These are phyloP conservation scores for Dasypogon diadema DNA, from an alignment of 2,888 invertebrate species.

Conservation along the genomic window DNA sequence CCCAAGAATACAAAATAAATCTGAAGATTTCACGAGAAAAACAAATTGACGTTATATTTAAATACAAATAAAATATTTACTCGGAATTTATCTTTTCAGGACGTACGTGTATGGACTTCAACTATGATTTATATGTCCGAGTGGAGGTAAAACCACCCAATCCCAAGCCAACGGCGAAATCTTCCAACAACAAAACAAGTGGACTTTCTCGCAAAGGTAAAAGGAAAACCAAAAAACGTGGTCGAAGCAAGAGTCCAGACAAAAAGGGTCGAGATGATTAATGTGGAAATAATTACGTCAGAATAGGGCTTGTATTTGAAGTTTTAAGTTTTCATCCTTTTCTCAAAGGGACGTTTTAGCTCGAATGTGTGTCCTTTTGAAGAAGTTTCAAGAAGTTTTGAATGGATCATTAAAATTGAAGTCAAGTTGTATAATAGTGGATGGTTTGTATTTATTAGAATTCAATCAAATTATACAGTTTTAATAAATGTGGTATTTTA, in stretches of 20 bases:
- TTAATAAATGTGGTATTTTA: too few relatives aligned
- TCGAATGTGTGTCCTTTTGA: too few relatives aligned
- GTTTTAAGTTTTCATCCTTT: too few relatives aligned
- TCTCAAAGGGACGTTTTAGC: too few relatives aligned
- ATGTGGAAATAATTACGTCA: too few relatives aligned
- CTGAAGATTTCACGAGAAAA: background rate
- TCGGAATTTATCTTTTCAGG: conserved; percentile 58
- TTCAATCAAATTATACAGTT: too few relatives aligned
- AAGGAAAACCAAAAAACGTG: background rate
- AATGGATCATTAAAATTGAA: too few relatives aligned
- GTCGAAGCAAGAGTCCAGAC: conserved; percentile 26
- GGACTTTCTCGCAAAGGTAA: conserved; percentile 22
- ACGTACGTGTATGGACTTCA: conserved; percentile 66
- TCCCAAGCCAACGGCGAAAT: conserved; percentile 61
- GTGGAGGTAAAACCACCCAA: conserved; percentile 65
- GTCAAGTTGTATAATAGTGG: too few relatives aligned
- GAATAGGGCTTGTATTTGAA: too few relatives aligned
- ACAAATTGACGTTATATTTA: background rate
- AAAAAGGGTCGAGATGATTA: conserved; percentile 31
- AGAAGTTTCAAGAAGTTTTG: too few relatives aligned
- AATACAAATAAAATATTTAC: too few relatives aligned
- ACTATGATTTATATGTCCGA: conserved; percentile 67
- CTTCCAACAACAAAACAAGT: conserved; percentile 57
- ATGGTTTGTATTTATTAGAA: too few relatives aligned
- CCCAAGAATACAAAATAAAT: background rate